Evolutionary conservation across 2,797 vertebrate genomes (phyloP).

Genomic region (Muscicapa striata): DNA sequence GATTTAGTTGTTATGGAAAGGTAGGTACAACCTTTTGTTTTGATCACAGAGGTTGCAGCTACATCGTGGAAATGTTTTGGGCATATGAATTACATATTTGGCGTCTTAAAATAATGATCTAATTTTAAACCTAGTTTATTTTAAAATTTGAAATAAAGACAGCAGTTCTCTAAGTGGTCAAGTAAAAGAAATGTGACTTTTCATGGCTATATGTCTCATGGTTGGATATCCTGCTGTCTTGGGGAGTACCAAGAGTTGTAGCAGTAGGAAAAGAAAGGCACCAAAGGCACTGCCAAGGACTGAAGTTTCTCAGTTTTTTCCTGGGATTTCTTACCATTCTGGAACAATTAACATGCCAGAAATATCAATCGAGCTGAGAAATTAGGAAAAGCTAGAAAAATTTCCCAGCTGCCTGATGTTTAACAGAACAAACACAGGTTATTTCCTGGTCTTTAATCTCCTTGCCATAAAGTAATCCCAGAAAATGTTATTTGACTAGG

Average conservation of each 20-base stretch:
- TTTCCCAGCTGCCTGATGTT: neutral
- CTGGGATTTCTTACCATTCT: neutral
- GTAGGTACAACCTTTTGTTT: neutral
- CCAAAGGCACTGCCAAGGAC: rapidly evolving
- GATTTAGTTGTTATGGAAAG: neutral
- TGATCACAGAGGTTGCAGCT: neutral
- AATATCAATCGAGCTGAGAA: neutral
- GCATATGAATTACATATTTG: neutral
- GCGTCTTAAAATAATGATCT: rapidly evolving
- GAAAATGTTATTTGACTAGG: neutral
- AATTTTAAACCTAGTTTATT: neutral
- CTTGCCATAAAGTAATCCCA: neutral
- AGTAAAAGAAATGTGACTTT: neutral
- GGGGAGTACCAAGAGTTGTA: neutral
- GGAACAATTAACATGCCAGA: neutral
- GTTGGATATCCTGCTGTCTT: neutral
- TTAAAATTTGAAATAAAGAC: neutral
- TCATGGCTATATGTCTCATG: rapidly evolving
- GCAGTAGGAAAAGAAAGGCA: neutral
- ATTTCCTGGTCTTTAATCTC: neutral
- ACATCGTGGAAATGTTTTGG: neutral
- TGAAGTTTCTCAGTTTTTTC: neutral
- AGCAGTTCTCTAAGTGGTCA: neutral
- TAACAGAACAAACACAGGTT: neutral
- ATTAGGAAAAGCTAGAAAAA: neutral